Conservation (phyloP, 2,888 invertebrate species). For the Euproctis similis region DNA sequence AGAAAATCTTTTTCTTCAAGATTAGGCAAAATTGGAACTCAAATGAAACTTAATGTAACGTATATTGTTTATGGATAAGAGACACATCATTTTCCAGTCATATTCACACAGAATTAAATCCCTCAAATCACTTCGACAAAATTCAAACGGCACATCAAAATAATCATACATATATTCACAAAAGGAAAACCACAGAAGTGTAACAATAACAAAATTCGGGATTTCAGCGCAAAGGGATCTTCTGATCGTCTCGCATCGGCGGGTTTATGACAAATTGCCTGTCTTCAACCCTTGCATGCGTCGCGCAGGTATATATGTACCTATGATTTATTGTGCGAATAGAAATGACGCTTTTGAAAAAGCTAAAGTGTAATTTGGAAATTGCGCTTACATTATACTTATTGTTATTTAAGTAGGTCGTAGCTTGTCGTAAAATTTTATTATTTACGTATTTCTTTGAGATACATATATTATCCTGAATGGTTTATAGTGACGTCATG, state of each 20-base stretch:
- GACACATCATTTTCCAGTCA: conserved; percentile 4
- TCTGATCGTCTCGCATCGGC: conserved; percentile 50
- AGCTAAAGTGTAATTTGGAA: conserved; percentile 6
- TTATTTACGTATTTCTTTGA: too few species aligned
- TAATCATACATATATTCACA: conserved; percentile 4
- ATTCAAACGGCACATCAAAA: conserved; percentile 7
- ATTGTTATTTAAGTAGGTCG: too few species aligned
- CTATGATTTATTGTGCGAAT: conserved; percentile 57
- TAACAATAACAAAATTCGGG: conserved; percentile 51
- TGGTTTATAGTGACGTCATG: too few species aligned
- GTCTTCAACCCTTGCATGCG: conserved; percentile 57
- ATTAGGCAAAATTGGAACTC: not conserved
- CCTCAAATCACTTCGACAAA: conserved; percentile 7
- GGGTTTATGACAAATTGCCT: conserved; percentile 69
- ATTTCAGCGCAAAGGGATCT: conserved; percentile 36
- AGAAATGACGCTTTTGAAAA: conserved; percentile 13
- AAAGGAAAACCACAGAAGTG: conserved; percentile 30
- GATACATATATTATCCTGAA: too few species aligned
- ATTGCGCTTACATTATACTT: too few species aligned
- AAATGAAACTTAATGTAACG: not conserved
- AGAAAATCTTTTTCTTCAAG: too few species aligned
- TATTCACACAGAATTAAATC: conserved; percentile 6
- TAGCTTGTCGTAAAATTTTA: too few species aligned
- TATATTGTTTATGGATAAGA: not conserved
- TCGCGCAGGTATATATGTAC: too few species aligned